Evolutionary conservation across 2,888 invertebrate species (phyloP).

Genomic region (Gari tellinella): DNA sequence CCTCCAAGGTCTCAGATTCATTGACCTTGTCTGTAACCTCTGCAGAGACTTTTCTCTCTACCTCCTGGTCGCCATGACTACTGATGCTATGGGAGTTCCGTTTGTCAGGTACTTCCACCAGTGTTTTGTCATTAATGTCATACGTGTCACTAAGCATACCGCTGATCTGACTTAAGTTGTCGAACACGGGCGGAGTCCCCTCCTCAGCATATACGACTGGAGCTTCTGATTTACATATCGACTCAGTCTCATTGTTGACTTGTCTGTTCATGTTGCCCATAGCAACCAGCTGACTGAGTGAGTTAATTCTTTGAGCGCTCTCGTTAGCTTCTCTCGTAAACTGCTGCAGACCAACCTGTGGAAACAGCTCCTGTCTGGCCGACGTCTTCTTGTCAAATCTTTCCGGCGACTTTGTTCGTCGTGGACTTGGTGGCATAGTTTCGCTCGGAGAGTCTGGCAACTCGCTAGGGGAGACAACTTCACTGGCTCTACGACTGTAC

Average conservation of each 20-base stretch:
- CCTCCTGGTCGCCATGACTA: no score
- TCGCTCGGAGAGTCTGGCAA: slow-evolving; percentile 97
- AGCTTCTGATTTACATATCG: slow-evolving; percentile 66
- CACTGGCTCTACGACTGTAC: slow-evolving; percentile 89
- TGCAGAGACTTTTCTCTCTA: no score
- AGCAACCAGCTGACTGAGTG: slow-evolving; percentile 33
- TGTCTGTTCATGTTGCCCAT: slow-evolving; percentile 11
- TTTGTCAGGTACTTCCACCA: slow-evolving; percentile 35
- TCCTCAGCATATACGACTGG: slow-evolving; percentile 77
- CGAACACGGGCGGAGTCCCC: slow-evolving; percentile 94
- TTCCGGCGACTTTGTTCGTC: slow-evolving; percentile 70
- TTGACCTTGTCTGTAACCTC: no score
- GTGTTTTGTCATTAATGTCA: slow-evolving; percentile 49
- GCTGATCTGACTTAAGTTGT: slow-evolving; percentile 92
- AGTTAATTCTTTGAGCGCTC: slow-evolving; percentile 41
- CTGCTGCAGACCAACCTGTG: slow-evolving; percentile 19
- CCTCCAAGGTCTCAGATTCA: no score
- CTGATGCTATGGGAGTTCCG: no score
- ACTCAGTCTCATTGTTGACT: slow-evolving; percentile 55
- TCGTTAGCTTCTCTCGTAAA: slow-evolving; percentile 49
- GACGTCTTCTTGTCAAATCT: slow-evolving; percentile 31
- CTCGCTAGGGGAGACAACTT: slow-evolving; percentile 92
- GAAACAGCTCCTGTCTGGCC: slow-evolving; percentile 36
- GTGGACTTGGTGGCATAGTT: slow-evolving; percentile 88
- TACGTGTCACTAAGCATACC: slow-evolving; percentile 88